Conservation (phyloP, 1,140 invertebrate genomes). For the Mycetomoellerius zeteki region DNA sequence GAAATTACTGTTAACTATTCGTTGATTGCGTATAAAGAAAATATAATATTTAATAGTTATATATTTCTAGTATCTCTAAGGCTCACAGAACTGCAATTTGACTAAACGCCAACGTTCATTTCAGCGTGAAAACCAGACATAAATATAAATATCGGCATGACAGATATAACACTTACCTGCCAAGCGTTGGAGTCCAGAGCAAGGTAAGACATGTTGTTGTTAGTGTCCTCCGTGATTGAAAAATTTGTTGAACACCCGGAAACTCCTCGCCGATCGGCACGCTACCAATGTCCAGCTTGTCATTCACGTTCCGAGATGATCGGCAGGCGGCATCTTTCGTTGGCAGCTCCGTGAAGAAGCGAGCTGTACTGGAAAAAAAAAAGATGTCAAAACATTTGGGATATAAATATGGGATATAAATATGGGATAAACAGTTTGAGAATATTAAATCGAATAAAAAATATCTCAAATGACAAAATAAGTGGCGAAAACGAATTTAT, state of each 20-base stretch:
- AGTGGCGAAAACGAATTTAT: not conserved
- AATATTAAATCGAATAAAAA: not conserved
- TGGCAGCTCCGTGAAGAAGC: conserved; percentile 58
- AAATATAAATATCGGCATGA: conserved; percentile 27
- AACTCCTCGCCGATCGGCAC: conserved; percentile 52
- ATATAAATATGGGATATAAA: conserved; percentile 1
- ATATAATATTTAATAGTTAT: not conserved
- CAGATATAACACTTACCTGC: conserved; percentile 83
- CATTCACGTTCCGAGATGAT: conserved; percentile 80
- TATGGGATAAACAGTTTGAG: not conserved
- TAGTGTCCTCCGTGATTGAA: conserved; percentile 77
- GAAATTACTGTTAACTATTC: not conserved
- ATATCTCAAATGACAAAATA: not conserved
- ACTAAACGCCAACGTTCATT: not conserved
- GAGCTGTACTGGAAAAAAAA: conserved; percentile 66
- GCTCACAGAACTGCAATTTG: not conserved
- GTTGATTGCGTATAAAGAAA: not conserved
- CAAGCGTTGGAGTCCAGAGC: conserved; percentile 86
- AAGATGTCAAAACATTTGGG: not conserved
- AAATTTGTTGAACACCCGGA: conserved; percentile 51
- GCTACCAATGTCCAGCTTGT: conserved; percentile 66
- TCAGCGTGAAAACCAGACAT: not conserved
- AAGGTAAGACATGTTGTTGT: conserved; percentile 85
- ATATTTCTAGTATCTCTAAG: not conserved
- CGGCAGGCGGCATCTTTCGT: conserved; percentile 74